A percentile compares a stretch with the other conserved stretches of the same genome.
These are phyloP conservation scores for Meghimatium bilineatum DNA, from an alignment of 2,888 invertebrate genomes.

Conservation along the genomic window DNA sequence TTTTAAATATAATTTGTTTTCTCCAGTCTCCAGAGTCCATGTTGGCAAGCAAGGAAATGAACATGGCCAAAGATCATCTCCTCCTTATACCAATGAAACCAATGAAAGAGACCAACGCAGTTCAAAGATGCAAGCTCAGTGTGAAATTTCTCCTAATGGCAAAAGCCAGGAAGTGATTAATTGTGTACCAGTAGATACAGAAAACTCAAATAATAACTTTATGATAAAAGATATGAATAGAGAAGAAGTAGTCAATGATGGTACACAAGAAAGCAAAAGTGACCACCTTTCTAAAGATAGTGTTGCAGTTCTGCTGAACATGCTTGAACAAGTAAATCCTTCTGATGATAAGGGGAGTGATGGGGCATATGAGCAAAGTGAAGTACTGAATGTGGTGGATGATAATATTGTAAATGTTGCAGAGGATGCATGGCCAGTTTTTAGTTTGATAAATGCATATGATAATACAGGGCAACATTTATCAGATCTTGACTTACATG, in stretches of 20 bases:
- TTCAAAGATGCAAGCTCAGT: background rate
- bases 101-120: background rate
- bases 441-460: background rate
- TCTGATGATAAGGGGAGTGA: background rate
- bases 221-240: background rate
- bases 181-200: background rate
- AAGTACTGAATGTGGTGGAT: background rate
- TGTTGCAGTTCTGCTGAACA: background rate
- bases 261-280: background rate
- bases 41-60: background rate
- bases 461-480: background rate
- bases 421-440: background rate
- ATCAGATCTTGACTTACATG: background rate
- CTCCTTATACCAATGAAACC: background rate
- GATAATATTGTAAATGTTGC: background rate
- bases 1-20: too few species aligned
- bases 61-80: background rate
- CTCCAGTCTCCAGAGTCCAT: too few species aligned
- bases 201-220: background rate
- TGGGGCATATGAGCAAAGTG: background rate
- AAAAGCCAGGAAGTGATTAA: background rate
- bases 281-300: background rate
- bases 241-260: background rate
- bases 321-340: background rate
- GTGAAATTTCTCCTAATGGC: background rate